Evolutionary conservation across 2,888 invertebrate species (phyloP), one percentile per base, ranked within the genome.

Genomic region (Cordilura impudica): DNA sequence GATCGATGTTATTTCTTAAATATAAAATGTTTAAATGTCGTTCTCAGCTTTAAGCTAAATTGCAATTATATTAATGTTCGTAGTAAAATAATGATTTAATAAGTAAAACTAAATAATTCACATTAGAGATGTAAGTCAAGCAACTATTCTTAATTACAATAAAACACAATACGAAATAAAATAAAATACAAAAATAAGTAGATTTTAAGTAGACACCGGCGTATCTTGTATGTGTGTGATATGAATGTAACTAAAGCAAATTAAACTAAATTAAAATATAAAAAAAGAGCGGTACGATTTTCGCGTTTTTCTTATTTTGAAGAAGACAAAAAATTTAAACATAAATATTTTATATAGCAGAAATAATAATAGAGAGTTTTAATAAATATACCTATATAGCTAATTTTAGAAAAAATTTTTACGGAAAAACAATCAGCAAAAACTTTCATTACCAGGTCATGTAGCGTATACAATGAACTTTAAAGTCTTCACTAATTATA

Each of bases 241-340:
- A 75, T 63, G 63, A 75, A 69, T 39, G 69, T 49, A 75, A 75
- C 75, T 75, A 21, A 75, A 69, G 75, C 75, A 75, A 75, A 75
- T 69, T 67, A 67, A 45, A 58, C n/a, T 29, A 58, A 8, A 8
- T 73, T 43, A 19, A 60, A 39, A 51, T 47, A 63, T 12, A 65
- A 58, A 54, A 1, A 8, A 16, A 39, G 6, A n/a, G n/a, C 2
- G 14, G n/a, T 39, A n/a, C 12, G n/a, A 39, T 39, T 10, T n/a
- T 39, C 12, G 31, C 31, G 14, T n/a, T 12, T 39, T 39, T 39
- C n/a, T 35, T 12, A 35, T 12, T 35, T 35, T n/a, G n/a, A 47
- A 29, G 18, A 14, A 43, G 0, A 35, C 39, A 5, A 23, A 21
- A 12, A 5, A 31, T 35, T 3, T 12, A 4, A 63, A 63, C 26